Evolutionary conservation across 2,113 vertebrate species (phyloP).

Genomic region (Passer montanus): DNA sequence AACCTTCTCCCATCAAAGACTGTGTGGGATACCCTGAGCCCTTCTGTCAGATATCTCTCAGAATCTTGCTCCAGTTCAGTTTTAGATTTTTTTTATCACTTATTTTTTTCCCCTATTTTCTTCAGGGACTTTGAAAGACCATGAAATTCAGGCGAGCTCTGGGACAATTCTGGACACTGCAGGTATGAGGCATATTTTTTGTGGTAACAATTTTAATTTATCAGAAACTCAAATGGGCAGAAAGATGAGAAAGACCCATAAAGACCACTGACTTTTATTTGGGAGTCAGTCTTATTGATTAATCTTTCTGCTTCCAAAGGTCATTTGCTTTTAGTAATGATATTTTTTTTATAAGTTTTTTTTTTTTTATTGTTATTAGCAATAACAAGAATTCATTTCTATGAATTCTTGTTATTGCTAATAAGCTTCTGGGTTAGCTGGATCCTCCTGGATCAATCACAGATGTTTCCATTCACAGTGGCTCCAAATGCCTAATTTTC

Average conservation of each 20-base stretch:
- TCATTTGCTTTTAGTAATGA: not conserved
- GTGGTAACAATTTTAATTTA: not conserved
- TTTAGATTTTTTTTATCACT: not conserved
- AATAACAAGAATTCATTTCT: too few relatives aligned
- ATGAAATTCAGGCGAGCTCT: not conserved
- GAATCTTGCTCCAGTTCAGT: not conserved
- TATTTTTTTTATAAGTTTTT: not conserved
- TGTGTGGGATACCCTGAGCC: not conserved
- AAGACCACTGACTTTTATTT: not conserved
- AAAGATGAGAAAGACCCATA: not conserved
- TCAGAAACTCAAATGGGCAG: not conserved
- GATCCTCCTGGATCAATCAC: not conserved
- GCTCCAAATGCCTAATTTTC: not conserved
- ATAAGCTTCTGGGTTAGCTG: not conserved
- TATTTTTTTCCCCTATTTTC: too few relatives aligned
- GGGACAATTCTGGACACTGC: not conserved
- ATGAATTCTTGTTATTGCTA: not conserved
- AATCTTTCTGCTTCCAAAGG: not conserved
- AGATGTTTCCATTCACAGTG: not conserved
- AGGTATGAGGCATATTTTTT: not conserved
- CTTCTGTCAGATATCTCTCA: not conserved
- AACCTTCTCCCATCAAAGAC: not conserved
- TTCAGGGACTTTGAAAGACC: not conserved
- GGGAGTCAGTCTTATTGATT: not conserved
- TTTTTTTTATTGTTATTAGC: too few relatives aligned